These are phyloP conservation scores for Pseudolycoriella hygida DNA, from an alignment of 2,888 invertebrate genomes.

Conservation along the genomic window DNA sequence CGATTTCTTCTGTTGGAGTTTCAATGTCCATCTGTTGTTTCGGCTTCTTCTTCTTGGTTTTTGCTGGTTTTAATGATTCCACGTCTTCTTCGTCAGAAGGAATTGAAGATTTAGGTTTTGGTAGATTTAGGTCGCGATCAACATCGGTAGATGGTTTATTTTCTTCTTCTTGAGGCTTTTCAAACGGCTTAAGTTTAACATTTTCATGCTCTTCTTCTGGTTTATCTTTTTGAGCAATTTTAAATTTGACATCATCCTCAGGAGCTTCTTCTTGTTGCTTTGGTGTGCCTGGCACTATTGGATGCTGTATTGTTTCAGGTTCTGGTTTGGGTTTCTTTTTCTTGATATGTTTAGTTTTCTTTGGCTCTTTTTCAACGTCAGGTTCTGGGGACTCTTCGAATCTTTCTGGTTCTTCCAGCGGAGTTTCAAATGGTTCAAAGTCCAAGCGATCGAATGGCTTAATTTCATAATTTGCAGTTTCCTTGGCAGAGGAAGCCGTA, in stretches of 20 bases:
- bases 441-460: constrained; percentile 2
- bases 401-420: constrained; percentile 11
- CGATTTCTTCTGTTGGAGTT: neutral
- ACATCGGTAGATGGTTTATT: neutral
- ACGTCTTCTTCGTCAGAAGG: neutral
- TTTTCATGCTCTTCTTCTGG: constrained; percentile 1
- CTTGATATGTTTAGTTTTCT: constrained; percentile 22
- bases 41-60: neutral
- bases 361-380: constrained; percentile 17
- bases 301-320: constrained; percentile 28
- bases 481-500: constrained; percentile 24
- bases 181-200: neutral
- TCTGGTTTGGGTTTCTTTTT: constrained; percentile 27
- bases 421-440: constrained; percentile 15
- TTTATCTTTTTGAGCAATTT: constrained; percentile 2
- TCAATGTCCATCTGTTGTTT: neutral
- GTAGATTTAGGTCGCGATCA: neutral
- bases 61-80: neutral
- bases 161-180: neutral
- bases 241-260: constrained; percentile 4
- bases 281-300: constrained; percentile 29
- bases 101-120: neutral
- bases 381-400: constrained; percentile 13
- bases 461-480: constrained; percentile 16
- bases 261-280: constrained; percentile 4